phyloP scores from a whole-genome alignment of 2,797 vertebrate genomes.

The Aselliscus stoliczkanus region DNA sequence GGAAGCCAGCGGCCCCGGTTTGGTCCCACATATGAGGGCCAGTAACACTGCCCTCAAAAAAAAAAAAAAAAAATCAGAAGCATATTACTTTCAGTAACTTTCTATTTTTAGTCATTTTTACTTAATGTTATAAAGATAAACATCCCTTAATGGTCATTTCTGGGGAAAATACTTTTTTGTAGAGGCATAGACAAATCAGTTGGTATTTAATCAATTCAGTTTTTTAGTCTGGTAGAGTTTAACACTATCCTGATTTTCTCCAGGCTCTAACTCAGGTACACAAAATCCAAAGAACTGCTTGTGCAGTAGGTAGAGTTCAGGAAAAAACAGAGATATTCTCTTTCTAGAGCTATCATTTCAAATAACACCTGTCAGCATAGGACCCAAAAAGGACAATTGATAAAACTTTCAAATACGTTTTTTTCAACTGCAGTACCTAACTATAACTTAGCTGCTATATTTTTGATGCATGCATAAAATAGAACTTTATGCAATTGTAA shows the following conservation, averaged over 20 bases:
- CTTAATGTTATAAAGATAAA: not conserved
- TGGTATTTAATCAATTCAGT: not conserved
- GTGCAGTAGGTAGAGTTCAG: not conserved
- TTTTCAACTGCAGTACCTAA: not conserved
- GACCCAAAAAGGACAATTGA: not conserved
- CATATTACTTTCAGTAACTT: not conserved
- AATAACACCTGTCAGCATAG: not conserved
- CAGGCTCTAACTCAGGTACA: not conserved
- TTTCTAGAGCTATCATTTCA: not conserved
- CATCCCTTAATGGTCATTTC: not conserved
- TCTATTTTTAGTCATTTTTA: not conserved
- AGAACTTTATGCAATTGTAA: slow-evolving; percentile 10
- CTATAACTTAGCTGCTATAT: not conserved
- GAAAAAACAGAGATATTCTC: not conserved
- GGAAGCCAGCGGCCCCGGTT: too few species aligned
- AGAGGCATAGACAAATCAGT: not conserved
- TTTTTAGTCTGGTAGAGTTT: not conserved
- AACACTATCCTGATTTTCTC: not conserved
- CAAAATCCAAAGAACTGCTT: not conserved
- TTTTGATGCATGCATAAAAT: not conserved
- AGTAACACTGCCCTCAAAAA: too few species aligned
- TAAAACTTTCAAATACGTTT: not conserved
- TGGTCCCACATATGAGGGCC: too few species aligned
- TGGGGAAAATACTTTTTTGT: not conserved
- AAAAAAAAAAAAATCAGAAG: not conserved